These are phyloP conservation scores for Struthio camelus DNA, from an alignment of 2,113 vertebrate species.

Conservation along the genomic window DNA sequence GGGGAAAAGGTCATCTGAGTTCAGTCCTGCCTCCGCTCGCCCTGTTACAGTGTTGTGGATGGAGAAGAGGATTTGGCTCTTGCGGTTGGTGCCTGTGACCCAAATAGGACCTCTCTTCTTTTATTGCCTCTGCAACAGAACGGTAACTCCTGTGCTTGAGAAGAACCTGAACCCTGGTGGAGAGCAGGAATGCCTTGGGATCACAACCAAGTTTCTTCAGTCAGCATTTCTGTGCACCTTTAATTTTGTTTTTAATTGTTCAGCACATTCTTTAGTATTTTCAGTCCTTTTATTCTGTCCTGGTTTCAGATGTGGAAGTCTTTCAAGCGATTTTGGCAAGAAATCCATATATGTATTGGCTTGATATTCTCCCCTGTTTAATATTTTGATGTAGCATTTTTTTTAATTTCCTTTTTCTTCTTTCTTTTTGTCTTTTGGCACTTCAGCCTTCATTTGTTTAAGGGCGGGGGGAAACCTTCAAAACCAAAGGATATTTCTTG, in stretches of 20 bases:
- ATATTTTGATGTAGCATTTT: neutral
- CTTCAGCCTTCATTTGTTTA: constrained; percentile 11
- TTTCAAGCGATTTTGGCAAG: constrained; percentile 39
- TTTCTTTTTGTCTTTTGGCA: neutral
- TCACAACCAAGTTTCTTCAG: neutral
- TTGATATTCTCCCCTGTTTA: neutral
- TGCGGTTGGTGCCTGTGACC: too few relatives aligned
- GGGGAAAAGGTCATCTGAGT: neutral
- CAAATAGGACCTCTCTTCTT: neutral
- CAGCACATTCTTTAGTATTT: neutral
- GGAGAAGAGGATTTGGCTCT: neutral
- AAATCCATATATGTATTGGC: neutral
- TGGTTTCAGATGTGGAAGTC: neutral
- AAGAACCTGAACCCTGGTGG: accelerated
- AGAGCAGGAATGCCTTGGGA: neutral
- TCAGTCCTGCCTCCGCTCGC: neutral
- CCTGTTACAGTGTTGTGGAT: neutral
- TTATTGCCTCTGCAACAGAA: accelerated
- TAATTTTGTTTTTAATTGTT: neutral
- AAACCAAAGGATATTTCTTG: neutral
- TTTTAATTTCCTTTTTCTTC: neutral
- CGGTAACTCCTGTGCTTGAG: neutral
- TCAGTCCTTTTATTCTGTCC: neutral
- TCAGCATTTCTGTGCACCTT: neutral
- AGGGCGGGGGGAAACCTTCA: neutral